phyloP scores from a whole-genome alignment of 2,888 invertebrate species.

The Horisme vitalbata region DNA sequence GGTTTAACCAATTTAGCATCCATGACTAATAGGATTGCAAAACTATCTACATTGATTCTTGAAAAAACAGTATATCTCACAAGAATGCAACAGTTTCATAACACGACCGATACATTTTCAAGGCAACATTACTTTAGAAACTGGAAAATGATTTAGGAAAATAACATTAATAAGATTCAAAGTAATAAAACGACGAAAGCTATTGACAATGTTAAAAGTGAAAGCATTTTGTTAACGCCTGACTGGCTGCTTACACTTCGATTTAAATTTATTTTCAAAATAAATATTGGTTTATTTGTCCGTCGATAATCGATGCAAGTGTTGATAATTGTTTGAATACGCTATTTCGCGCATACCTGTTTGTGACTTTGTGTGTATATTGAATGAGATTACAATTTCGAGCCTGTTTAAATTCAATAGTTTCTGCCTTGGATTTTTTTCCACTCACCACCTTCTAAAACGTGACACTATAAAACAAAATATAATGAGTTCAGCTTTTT shows the following conservation, averaged over 20 bases:
- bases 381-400: slow-evolving; percentile 17
- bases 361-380: slow-evolving; percentile 25
- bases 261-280: slow-evolving; percentile 48
- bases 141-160: slow-evolving; percentile 13
- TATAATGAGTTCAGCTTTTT: no score
- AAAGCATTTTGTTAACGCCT: slow-evolving; percentile 56
- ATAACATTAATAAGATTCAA: slow-evolving; percentile 15
- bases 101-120: slow-evolving; percentile 19
- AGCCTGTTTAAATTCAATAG: not conserved
- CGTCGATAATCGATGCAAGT: slow-evolving; percentile 48
- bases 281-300: slow-evolving; percentile 55
- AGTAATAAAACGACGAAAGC: slow-evolving; percentile 42
- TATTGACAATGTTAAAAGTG: slow-evolving; percentile 56
- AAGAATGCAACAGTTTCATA: slow-evolving; percentile 26
- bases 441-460: not conserved
- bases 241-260: slow-evolving; percentile 43
- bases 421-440: not conserved
- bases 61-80: slow-evolving; percentile 24
- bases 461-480: no score
- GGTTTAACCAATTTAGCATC: slow-evolving; percentile 22
- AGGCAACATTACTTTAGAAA: slow-evolving; percentile 26
- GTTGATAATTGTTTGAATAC: slow-evolving; percentile 35
- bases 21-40: slow-evolving; percentile 29
- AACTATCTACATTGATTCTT: slow-evolving; percentile 25
- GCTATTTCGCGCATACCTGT: slow-evolving; percentile 25